Evolutionary conservation across 2,888 invertebrate genomes (phyloP), one percentile per base, ranked within the genome.

Genomic region (Cyclophora punctaria): DNA sequence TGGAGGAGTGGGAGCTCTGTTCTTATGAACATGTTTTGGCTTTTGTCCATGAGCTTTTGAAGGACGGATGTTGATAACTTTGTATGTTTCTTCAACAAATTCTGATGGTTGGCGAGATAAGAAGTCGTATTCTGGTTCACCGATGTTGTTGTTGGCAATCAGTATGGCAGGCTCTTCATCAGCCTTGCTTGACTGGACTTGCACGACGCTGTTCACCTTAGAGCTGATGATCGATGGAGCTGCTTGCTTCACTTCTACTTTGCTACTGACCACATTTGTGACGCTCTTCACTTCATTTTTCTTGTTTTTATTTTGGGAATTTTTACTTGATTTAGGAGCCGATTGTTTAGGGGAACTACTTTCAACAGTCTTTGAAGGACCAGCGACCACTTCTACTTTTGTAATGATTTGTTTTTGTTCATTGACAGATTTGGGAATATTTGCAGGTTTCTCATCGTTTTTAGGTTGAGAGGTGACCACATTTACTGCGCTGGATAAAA

Each of bases 81-180:
- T 94, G 78, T 93, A 96, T 0, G 95, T 95, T 86, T 96, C 95
- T 76, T 96, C 95, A 4, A 95, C 93, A 60, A 94, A 93, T 79
- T 96, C 95, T 5, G 94, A 93, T 0, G 96, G 96, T 69, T 96
- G 95, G 42, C 95, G 91, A 4, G 95, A 95, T 3, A 96, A 89
- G 68, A 95, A 94, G 73, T 96, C 95, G 70, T 95, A 96, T 80
- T 95, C 95, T 0, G 95, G 94, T 57, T 94, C 94, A 34, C 92
- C 93, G 42, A 94, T 90, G 67, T 94, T 93, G 67, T 95, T 95
- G 53, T 93, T 93, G 7, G 90, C 84, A 35, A 91, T 86, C 46
- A 90, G 76, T 44, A 91, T 89, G 7, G 92, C 91, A 53, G 92
- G 91, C 60, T 91, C 90, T 47, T 91, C 90, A 44, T 83, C 78